Percentiles rank a stretch among this genome's conserved stretches.
These are phyloP conservation scores for Oscarella lobularis DNA, from an alignment of 37 sponge, comb jelly and placozoan species.

Conservation along the genomic window DNA sequence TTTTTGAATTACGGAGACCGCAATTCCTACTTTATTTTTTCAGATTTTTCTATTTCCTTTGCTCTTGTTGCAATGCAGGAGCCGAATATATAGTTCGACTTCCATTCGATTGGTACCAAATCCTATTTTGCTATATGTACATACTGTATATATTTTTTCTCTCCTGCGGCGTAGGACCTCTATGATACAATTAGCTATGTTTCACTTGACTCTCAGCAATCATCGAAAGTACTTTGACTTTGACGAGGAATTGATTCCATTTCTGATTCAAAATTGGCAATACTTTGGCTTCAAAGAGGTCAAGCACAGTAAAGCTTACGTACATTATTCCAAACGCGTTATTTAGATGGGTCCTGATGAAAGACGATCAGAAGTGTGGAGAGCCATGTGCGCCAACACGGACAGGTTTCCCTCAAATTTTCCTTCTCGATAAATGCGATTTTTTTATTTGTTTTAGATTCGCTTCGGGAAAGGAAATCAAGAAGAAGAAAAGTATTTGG, in stretches of 20 bases:
- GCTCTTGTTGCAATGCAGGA: background rate
- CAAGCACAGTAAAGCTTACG: too few relatives aligned
- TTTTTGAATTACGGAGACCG: background rate
- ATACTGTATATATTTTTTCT: too few relatives aligned
- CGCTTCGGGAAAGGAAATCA: background rate
- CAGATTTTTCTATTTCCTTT: background rate
- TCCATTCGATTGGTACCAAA: background rate
- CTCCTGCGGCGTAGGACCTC: too few relatives aligned
- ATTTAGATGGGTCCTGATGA: too few relatives aligned
- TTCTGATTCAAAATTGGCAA: background rate
- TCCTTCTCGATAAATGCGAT: background rate
- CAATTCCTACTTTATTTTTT: background rate
- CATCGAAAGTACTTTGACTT: constrained; percentile 1
- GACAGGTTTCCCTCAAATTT: background rate
- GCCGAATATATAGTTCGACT: background rate
- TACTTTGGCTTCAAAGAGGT: background rate
- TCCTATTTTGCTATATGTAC: too few relatives aligned
- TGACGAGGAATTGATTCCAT: background rate
- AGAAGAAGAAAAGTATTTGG: background rate
- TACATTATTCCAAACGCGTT: too few relatives aligned
- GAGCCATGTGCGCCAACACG: background rate
- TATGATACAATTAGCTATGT: background rate
- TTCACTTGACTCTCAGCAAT: background rate
- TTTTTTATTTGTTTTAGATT: background rate
- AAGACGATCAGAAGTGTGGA: background rate